phyloP scores from a whole-genome alignment of 2,113 vertebrate genomes.

The Setophaga petechia region DNA sequence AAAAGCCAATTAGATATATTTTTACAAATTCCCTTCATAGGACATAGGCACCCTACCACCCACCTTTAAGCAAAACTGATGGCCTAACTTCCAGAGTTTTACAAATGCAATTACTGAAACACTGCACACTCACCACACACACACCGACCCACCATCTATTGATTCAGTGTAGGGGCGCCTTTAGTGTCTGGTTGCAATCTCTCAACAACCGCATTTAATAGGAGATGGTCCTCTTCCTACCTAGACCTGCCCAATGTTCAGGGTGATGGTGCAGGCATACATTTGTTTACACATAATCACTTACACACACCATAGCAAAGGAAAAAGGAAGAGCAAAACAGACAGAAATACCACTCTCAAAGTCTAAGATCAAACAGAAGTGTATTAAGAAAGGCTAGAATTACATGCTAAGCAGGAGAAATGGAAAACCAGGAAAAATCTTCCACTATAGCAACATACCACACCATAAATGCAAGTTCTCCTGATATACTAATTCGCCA shows the following conservation, averaged over 20 bases:
- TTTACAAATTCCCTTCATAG: neutral
- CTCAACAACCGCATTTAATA: neutral
- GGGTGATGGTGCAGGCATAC: neutral
- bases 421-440: neutral
- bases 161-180: rapidly evolving
- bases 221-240: neutral
- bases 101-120: neutral
- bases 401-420: neutral
- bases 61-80: neutral
- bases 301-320: neutral
- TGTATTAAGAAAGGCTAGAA: neutral
- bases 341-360: neutral
- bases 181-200: neutral
- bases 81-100: neutral
- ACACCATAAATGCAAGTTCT: neutral
- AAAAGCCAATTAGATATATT: neutral
- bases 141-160: neutral
- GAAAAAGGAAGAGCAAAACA: neutral
- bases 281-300: neutral
- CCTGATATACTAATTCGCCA: neutral
- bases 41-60: neutral
- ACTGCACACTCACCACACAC: neutral
- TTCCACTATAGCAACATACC: neutral
- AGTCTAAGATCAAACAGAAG: neutral
- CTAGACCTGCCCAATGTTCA: neutral